These are phyloP conservation scores for Nymphalis c-album DNA, from an alignment of 2,888 invertebrate species.

Conservation along the genomic window DNA sequence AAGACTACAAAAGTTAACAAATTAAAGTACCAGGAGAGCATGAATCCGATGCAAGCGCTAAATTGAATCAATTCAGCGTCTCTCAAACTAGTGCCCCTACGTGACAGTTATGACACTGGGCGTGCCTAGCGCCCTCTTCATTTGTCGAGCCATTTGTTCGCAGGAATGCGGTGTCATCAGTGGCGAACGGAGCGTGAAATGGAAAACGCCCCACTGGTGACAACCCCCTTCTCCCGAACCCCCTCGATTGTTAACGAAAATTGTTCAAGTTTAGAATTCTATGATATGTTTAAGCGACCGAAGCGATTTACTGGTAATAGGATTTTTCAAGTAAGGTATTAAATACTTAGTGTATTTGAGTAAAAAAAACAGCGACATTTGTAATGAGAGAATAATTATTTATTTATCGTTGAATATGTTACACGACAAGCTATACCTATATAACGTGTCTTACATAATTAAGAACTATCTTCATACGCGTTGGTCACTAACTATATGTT, in stretches of 20 bases:
- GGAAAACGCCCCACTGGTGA: slow-evolving; percentile 77
- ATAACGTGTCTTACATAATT: no score
- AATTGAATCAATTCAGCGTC: slow-evolving; percentile 69
- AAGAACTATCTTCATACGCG: no score
- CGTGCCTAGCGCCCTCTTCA: slow-evolving; percentile 72
- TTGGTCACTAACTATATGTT: no score
- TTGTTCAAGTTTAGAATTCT: slow-evolving; percentile 46
- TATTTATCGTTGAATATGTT: no score
- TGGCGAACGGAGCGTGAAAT: slow-evolving; percentile 78
- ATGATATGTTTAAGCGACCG: slow-evolving; percentile 54
- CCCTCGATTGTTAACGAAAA: slow-evolving; percentile 69
- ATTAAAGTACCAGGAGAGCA: not conserved
- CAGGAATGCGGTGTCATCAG: slow-evolving; percentile 80
- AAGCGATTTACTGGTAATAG: slow-evolving; percentile 38
- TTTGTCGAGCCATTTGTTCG: slow-evolving; percentile 79
- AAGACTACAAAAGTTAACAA: not conserved
- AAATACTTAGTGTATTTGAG: no score
- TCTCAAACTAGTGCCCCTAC: slow-evolving; percentile 52
- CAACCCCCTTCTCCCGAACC: slow-evolving; percentile 56
- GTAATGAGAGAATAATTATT: no score
- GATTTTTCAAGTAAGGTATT: slow-evolving; percentile 6
- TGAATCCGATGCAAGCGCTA: slow-evolving; percentile 41
- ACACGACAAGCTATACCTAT: no score
- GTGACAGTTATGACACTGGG: slow-evolving; percentile 78
- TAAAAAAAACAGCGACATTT: no score